A percentile compares a stretch with the other conserved stretches of the same genome.
phyloP scores from a whole-genome alignment of 2,797 vertebrate species.

The Gymnothorax reevesii region DNA sequence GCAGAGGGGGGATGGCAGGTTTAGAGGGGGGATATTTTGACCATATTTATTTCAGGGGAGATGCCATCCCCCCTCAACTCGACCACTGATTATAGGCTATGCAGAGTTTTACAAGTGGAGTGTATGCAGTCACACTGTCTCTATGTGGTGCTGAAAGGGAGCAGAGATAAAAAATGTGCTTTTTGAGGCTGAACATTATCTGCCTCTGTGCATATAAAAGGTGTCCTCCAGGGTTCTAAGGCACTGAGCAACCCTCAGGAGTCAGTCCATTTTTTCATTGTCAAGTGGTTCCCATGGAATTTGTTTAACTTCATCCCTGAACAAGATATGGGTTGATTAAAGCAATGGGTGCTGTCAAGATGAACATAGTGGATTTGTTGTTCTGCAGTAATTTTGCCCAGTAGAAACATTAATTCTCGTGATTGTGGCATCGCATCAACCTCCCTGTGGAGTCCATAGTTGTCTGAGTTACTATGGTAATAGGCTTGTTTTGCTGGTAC shows the following conservation, averaged over 20 bases:
- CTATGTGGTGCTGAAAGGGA: slow-evolving; percentile 52
- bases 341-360: neutral
- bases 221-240: neutral
- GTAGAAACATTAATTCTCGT: neutral
- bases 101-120: neutral
- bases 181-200: slow-evolving; percentile 56
- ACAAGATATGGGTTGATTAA: neutral
- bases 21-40: too few species aligned
- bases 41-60: too few species aligned
- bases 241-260: neutral
- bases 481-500: slow-evolving; percentile 6
- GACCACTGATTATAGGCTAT: neutral
- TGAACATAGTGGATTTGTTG: neutral
- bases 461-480: slow-evolving; percentile 11
- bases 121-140: slow-evolving; percentile 43
- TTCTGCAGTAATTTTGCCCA: neutral
- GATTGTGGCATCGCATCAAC: neutral
- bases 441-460: slow-evolving; percentile 1
- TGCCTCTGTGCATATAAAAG: slow-evolving; percentile 1
- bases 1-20: too few species aligned
- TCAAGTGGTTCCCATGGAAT: neutral
- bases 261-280: neutral
- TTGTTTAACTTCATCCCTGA: neutral
- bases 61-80: too few species aligned
- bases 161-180: slow-evolving; percentile 50